A percentile compares a stretch with the other conserved stretches of the same genome.
Conservation (phyloP, 2,888 invertebrate genomes). For the Lordiphosa fenestrarum region DNA sequence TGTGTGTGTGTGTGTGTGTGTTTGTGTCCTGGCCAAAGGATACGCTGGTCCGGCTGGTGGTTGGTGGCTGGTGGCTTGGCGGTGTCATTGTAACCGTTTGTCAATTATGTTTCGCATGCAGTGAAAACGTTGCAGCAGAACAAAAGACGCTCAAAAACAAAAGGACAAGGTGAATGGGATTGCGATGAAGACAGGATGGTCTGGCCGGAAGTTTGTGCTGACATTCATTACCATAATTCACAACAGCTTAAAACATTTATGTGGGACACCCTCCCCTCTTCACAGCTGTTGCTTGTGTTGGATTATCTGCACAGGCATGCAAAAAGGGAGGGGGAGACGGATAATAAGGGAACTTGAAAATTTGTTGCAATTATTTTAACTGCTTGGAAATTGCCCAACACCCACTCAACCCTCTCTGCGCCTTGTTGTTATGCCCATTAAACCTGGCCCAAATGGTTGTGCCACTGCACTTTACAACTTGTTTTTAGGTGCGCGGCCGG, state of each 20-base stretch:
- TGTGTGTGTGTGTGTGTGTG: constrained; percentile 16
- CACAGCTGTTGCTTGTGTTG: constrained; percentile 31
- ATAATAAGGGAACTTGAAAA: constrained; percentile 59
- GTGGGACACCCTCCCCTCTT: constrained; percentile 62
- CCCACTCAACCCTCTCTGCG: neutral
- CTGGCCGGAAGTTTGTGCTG: constrained; percentile 65
- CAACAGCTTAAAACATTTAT: constrained; percentile 72
- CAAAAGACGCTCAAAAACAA: constrained; percentile 31
- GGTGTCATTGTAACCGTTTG: constrained; percentile 52
- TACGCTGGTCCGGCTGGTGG: constrained; percentile 12
- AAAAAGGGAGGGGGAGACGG: constrained; percentile 24
- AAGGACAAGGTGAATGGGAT: constrained; percentile 1
- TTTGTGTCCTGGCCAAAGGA: constrained; percentile 11
- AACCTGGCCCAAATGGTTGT: constrained; percentile 26
- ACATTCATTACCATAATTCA: constrained; percentile 74
- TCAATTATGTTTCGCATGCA: constrained; percentile 66
- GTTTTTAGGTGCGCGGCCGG: constrained; percentile 25
- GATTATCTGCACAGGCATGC: constrained; percentile 45
- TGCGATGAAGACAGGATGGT: neutral
- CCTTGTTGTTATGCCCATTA: constrained; percentile 8
- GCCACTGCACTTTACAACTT: constrained; percentile 45
- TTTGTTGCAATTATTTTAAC: constrained; percentile 67
- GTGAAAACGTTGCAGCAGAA: constrained; percentile 49
- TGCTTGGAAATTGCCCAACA: constrained; percentile 50
- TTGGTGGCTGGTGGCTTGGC: constrained; percentile 3